Evolutionary conservation across 2,113 vertebrate genomes (phyloP).

Genomic region (Falcunculus frontatus): DNA sequence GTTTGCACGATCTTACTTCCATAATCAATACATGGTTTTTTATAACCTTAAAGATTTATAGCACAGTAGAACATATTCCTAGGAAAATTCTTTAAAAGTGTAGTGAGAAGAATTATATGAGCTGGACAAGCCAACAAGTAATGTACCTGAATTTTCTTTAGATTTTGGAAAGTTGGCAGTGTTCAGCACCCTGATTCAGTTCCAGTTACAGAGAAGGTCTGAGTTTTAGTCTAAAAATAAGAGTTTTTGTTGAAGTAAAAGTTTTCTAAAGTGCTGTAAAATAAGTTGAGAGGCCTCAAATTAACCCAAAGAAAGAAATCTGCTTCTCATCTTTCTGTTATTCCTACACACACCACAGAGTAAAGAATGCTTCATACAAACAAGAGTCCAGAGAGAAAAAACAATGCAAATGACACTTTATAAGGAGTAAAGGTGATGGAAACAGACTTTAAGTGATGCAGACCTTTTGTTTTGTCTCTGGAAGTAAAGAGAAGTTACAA

Average conservation of each 20-base stretch:
- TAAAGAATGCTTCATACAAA: background rate
- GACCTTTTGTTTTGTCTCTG: background rate
- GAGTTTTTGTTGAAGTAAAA: background rate
- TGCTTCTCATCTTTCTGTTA: background rate
- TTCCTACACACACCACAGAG: background rate
- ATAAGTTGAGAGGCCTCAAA: background rate
- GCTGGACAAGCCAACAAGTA: background rate
- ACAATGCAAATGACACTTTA: background rate
- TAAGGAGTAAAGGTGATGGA: background rate
- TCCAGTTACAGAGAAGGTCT: background rate
- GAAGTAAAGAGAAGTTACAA: background rate
- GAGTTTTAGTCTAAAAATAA: background rate
- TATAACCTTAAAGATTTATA: background rate
- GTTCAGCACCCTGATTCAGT: background rate
- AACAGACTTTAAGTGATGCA: background rate
- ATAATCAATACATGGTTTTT: background rate
- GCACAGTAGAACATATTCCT: background rate
- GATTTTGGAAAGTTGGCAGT: conserved; percentile 48
- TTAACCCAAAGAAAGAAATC: background rate
- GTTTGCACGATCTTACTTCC: background rate
- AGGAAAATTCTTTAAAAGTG: background rate
- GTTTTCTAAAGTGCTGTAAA: background rate
- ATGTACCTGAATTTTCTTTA: conserved; percentile 12
- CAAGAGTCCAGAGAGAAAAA: background rate
- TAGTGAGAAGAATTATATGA: background rate